Base-by-base conservation (phyloP, 2,797 vertebrate species). In the Artibeus lituratus region DNA sequence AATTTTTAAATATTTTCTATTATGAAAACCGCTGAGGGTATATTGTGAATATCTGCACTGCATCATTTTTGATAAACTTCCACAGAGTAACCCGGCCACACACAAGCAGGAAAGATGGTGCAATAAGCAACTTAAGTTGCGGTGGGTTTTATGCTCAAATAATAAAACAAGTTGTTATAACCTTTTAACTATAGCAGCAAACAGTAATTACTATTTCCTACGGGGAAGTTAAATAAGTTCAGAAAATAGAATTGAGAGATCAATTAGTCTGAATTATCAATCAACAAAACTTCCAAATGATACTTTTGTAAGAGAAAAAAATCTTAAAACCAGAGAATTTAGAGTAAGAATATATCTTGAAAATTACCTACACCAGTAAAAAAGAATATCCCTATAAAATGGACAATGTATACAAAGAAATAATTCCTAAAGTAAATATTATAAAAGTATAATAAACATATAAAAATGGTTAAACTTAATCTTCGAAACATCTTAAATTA, bases 191-290 rank as follows among this genome's bases (percentile, higher is more conserved):
- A 29, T 3, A 70, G 39, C 12, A 89, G 67, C 26, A 78, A 85
- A 59, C 26, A 51, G 74, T 53, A 74, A 44, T 42, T 49, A 65
- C 44, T 84, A 42, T 80, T 51, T 93, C 26, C 42, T 89, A 72
- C 19, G 74, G 49, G 21, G 10, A 81, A 82, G 32, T 57, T 90
- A 65, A 70, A 85, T 67, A 90, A 5, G 3, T 57, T 92, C 44
- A 74, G n/a, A 88, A 80, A 95, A 51, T 22, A 69, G 10, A 84
- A 91, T 67, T 7, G 51, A 32, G 29, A 81, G 59, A 53, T 93
- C 53, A 80, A 76, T 95, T 76, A 72, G 53, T 90, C 70, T 95
- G 57, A 88, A 69, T 80, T 91, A 90, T 87, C 35, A 82, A 59
- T 55, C 35, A 65, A 62, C 44, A 69, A 82, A 94, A 82, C n/a